Base-by-base conservation (phyloP, 1,140 invertebrate genomes). In the Eueides isabella region DNA sequence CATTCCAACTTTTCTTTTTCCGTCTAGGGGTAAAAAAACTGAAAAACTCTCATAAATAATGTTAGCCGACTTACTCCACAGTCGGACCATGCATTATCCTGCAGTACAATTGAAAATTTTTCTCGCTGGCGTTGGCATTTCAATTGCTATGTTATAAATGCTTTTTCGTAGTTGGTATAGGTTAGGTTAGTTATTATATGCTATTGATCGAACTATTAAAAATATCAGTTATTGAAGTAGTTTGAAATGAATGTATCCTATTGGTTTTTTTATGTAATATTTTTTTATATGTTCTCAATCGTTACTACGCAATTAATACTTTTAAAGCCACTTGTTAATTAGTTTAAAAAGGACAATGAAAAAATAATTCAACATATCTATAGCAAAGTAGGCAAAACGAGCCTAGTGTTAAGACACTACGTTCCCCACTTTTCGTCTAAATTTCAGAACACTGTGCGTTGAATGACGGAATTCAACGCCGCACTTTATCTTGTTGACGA, bases 31-130 rank as follows among this genome's bases (percentile, higher is more conserved):
- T 19, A 68, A 74, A 70, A 73, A 16, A 74, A 41, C 11, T 30
- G 65, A 68, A 68, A 74, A 72, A 62, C 64, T 67, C 66, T 33
- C 72, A 74, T 74, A 74, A 74, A 74, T 74, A 68, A 74, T 74
- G 61, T 61, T 31, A 61, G 48, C 68, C 41, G 72, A 74, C 33
- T 68, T 63, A 68, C 61, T 68, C 44, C 28, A 19, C 66, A 33
- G 66, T 67, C 66, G 55, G 66, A 74, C 71, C 61, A 64, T 74
- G 66, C 67, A 68, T 63, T 73, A 74, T 74, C 48, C 55, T 26
- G 65, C 28, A 63, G 61, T 63, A 63, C 28, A 31, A 63, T 63
- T 63, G 61, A 55, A 63, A 63, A 31, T 31, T 63, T 63, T 31
- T 63, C n/a, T 31, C 16, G 61, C 61, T 63, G 61, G 61, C 61